These are phyloP conservation scores for Zaprionus camerounensis DNA, from an alignment of 1,140 invertebrate species.

Conservation along the genomic window DNA sequence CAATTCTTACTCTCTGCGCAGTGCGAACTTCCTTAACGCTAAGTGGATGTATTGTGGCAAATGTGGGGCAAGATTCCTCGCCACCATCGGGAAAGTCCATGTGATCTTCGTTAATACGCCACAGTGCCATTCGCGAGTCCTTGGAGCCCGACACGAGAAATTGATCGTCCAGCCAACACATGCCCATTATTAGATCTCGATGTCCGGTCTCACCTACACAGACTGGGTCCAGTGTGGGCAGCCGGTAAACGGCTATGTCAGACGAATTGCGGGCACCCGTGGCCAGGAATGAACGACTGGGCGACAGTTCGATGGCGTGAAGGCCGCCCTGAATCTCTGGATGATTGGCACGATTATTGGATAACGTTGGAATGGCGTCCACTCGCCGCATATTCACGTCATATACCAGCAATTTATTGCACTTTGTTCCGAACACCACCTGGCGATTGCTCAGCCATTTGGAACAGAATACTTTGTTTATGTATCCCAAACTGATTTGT, in stretches of 20 bases:
- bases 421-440: constrained; percentile 98
- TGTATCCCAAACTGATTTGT: constrained; percentile 91
- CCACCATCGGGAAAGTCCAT: constrained; percentile 86
- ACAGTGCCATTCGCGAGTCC: constrained; percentile 93
- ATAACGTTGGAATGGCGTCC: constrained; percentile 93
- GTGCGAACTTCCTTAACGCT: constrained; percentile 90
- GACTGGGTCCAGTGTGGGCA: constrained; percentile 96
- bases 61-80: constrained; percentile 85
- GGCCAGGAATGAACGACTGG: constrained; percentile 94
- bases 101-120: constrained; percentile 88
- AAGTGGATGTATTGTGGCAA: constrained; percentile 88
- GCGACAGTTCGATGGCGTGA: constrained; percentile 97
- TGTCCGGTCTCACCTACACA: constrained; percentile 97
- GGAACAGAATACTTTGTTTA: constrained; percentile 98
- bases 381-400: constrained; percentile 91
- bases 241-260: constrained; percentile 95
- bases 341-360: constrained; percentile 85
- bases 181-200: constrained; percentile 97
- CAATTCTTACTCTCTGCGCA: constrained; percentile 85
- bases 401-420: constrained; percentile 96
- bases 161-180: constrained; percentile 98
- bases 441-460: constrained; percentile 97
- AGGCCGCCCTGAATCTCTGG: constrained; percentile 93
- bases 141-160: constrained; percentile 96
- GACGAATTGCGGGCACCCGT: constrained; percentile 96